Evolutionary conservation across 2,888 invertebrate genomes (phyloP).

Genomic region (Pimpla rufipes): DNA sequence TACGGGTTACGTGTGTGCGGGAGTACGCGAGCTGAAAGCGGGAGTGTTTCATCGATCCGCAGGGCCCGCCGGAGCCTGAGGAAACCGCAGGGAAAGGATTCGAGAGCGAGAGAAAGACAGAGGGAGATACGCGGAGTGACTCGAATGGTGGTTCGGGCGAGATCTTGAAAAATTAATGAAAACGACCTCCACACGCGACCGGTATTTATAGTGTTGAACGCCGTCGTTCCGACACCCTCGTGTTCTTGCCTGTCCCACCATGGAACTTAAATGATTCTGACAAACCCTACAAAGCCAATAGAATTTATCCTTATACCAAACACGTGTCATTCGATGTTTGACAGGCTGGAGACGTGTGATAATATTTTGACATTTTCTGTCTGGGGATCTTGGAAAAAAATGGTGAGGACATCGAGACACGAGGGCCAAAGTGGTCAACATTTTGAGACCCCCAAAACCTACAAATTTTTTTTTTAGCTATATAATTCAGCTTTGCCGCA

Average conservation of each 20-base stretch:
- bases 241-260: constrained; percentile 13
- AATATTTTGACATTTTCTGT: background rate
- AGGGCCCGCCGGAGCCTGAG: constrained; percentile 35
- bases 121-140: constrained; percentile 16
- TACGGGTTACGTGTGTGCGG: constrained; percentile 23
- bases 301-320: constrained; percentile 11
- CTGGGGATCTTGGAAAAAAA: no score
- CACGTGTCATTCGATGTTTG: constrained; percentile 9
- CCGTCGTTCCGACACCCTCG: constrained; percentile 32
- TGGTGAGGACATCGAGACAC: no score
- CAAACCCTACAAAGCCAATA: constrained; percentile 17
- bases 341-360: background rate
- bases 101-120: constrained; percentile 4
- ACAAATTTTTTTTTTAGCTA: no score
- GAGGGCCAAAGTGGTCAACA: background rate
- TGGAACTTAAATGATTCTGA: constrained; percentile 51
- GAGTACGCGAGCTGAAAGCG: constrained; percentile 44
- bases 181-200: constrained; percentile 48
- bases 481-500: no score
- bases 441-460: background rate
- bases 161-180: constrained; percentile 66
- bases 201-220: constrained; percentile 50
- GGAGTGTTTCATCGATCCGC: constrained; percentile 55
- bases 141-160: constrained; percentile 45
- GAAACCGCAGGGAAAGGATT: constrained; percentile 16